Conservation (phyloP, 1,140 invertebrate species). For the Oreohelix idahoensis region DNA sequence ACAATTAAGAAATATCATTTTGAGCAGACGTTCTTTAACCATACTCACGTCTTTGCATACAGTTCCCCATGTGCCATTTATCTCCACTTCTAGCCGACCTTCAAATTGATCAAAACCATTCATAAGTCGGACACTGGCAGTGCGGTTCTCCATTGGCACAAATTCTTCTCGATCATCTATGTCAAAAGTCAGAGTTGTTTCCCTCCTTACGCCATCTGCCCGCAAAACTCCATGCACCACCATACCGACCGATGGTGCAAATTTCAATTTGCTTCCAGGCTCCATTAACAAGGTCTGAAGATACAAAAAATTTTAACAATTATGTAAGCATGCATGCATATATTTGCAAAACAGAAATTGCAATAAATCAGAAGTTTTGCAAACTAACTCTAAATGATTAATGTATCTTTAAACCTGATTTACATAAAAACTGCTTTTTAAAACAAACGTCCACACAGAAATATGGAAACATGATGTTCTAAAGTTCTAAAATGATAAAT, state of each 20-base stretch:
- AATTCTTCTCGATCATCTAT: conserved; percentile 72
- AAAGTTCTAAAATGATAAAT: no score
- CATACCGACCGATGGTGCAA: conserved; percentile 92
- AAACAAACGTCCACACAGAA: no score
- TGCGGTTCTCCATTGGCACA: conserved; percentile 66
- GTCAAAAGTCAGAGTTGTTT: conserved; percentile 49
- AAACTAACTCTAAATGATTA: no score
- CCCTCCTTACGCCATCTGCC: conserved; percentile 70
- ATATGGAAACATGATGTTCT: no score
- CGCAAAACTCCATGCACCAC: conserved; percentile 90
- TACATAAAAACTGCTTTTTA: no score
- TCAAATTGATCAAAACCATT: conserved; percentile 66
- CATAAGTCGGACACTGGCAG: conserved; percentile 59
- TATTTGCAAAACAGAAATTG: no score
- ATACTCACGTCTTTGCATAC: conserved; percentile 84
- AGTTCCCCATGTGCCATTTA: conserved; percentile 92
- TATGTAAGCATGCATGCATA: no score
- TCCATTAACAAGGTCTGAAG: conserved; percentile 51
- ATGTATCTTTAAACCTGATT: no score
- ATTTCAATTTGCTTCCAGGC: conserved; percentile 87
- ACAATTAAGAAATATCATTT: no score
- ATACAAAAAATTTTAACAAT: background rate
- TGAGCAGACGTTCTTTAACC: no score
- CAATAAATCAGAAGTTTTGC: no score
- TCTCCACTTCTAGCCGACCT: conserved; percentile 78